These are phyloP conservation scores for Zoanthus sansibaricus DNA, from an alignment of 92 coral and sea anemone genomes.

Conservation along the genomic window DNA sequence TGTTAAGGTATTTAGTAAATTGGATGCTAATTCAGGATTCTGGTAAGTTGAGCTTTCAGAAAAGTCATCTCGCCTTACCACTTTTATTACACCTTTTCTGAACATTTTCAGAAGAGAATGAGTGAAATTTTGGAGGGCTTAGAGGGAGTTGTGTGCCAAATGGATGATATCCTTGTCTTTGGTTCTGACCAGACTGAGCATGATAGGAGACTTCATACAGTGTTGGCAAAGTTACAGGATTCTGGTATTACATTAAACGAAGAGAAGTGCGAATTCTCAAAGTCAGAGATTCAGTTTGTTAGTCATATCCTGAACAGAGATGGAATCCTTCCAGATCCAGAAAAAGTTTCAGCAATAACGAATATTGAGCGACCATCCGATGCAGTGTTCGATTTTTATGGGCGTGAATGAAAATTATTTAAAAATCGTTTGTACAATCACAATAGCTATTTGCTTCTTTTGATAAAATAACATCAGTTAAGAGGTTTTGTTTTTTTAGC, in stretches of 20 bases:
- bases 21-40: slow-evolving; percentile 7
- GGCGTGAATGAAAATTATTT: too few species aligned
- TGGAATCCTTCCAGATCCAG: slow-evolving; percentile 5
- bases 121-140: not conserved
- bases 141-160: not conserved
- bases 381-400: too few species aligned
- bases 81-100: slow-evolving; percentile 1
- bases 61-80: slow-evolving; percentile 5
- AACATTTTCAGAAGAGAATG: slow-evolving; percentile 8
- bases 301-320: slow-evolving; percentile 17
- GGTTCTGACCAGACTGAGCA: not conserved
- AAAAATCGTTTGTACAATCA: too few species aligned
- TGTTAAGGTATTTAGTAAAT: slow-evolving; percentile 13
- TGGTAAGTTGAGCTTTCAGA: not conserved
- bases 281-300: slow-evolving; percentile 16
- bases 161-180: not conserved
- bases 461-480: too few species aligned
- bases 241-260: slow-evolving; percentile 34
- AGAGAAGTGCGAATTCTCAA: slow-evolving; percentile 36
- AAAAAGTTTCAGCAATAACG: slow-evolving; percentile 1
- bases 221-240: slow-evolving; percentile 15
- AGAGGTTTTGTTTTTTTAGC: too few species aligned
- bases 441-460: too few species aligned
- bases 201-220: slow-evolving; percentile 12
- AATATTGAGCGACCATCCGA: not conserved